Conservation (phyloP, 1,140 invertebrate genomes). For the Trinorchestia longiramus region DNA sequence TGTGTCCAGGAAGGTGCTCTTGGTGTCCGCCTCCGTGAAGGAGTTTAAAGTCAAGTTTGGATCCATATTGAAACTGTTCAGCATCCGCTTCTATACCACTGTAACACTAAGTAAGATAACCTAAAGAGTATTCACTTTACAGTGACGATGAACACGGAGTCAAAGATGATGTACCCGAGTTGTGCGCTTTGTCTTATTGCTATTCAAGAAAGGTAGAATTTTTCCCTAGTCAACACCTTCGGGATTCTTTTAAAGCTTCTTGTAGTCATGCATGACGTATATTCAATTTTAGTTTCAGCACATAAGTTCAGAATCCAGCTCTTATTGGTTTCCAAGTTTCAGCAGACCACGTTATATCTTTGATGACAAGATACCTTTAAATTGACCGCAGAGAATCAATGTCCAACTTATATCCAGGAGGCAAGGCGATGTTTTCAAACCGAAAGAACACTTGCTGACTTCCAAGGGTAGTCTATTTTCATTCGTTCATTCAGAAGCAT, state of each 20-base stretch:
- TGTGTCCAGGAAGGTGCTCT: conserved; percentile 56
- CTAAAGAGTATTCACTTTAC: not conserved
- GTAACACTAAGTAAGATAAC: not conserved
- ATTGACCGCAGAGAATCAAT: not conserved
- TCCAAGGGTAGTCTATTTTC: not conserved
- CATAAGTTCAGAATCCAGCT: not conserved
- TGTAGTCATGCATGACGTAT: not conserved
- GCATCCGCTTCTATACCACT: not conserved
- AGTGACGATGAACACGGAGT: not conserved
- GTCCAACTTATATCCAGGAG: not conserved
- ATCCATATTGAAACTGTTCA: not conserved
- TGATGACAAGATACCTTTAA: not conserved
- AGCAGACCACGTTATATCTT: not conserved
- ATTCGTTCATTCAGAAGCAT: not conserved
- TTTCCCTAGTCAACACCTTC: not conserved
- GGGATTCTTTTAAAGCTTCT: not conserved
- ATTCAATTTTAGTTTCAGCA: not conserved
- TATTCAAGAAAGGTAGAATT: not conserved
- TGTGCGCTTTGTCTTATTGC: not conserved
- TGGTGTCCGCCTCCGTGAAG: conserved; percentile 52
- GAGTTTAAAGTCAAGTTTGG: conserved; percentile 55
- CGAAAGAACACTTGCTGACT: not conserved
- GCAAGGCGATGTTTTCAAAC: not conserved
- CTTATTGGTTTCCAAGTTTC: not conserved
- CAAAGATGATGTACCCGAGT: not conserved